These are phyloP conservation scores for Botia kubotai DNA, from an alignment of 2,797 vertebrate species.

Conservation along the genomic window DNA sequence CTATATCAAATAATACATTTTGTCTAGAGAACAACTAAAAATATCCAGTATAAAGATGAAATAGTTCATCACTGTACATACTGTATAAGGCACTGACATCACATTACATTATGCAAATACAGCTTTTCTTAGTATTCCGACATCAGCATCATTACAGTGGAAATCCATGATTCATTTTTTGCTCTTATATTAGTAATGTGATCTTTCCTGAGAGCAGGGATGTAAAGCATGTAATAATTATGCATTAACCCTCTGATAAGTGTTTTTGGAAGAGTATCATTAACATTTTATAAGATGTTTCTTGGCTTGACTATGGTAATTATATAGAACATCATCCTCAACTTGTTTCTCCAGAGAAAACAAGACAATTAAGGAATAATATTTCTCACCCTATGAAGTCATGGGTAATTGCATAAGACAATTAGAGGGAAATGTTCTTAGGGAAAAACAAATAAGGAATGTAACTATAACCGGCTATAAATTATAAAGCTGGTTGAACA, in stretches of 20 bases:
- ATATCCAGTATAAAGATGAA: not conserved
- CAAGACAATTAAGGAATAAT: slow-evolving; percentile 74
- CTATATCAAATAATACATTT: not conserved
- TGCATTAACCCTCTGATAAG: slow-evolving; percentile 80
- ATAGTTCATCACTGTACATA: not conserved
- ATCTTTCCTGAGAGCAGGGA: slow-evolving; percentile 1
- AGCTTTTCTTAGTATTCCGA: not conserved
- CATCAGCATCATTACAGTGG: not conserved
- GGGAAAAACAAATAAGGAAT: slow-evolving; percentile 69
- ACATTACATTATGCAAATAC: not conserved
- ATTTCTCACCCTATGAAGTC: slow-evolving; percentile 69
- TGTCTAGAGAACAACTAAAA: not conserved
- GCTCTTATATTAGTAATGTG: not conserved
- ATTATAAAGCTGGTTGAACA: slow-evolving; percentile 65
- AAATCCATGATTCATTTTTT: not conserved
- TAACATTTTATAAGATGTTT: slow-evolving; percentile 63
- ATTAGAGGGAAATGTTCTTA: slow-evolving; percentile 68
- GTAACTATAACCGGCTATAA: slow-evolving; percentile 54
- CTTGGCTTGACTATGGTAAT: slow-evolving; percentile 65
- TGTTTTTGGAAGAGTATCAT: slow-evolving; percentile 69
- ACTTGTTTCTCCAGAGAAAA: slow-evolving; percentile 67
- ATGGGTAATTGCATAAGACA: slow-evolving; percentile 74
- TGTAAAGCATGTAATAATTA: slow-evolving; percentile 65
- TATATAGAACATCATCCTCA: slow-evolving; percentile 61
- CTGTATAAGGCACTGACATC: not conserved